A percentile compares a stretch with the other conserved stretches of the same genome.
These are phyloP conservation scores for Pogonomyrmex californicus DNA, from an alignment of 1,140 invertebrate species.

Conservation along the genomic window DNA sequence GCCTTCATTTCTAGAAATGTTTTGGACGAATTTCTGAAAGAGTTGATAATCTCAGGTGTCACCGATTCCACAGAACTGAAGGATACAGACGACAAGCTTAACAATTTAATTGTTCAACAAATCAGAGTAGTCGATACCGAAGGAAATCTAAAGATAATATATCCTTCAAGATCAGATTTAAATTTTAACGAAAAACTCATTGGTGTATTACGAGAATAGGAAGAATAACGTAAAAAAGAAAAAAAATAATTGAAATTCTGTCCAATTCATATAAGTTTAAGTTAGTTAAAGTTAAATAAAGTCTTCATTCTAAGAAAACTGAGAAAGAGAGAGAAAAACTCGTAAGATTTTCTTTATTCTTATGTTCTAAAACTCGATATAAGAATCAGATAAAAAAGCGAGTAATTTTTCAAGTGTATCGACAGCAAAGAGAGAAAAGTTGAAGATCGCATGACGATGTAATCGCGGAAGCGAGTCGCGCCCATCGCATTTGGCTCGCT, in stretches of 20 bases:
- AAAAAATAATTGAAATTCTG: neutral
- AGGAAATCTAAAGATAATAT: conserved; percentile 91
- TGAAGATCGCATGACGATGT: neutral
- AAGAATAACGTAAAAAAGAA: too few relatives aligned
- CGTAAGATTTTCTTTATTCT: neutral
- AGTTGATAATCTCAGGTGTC: conserved; percentile 88
- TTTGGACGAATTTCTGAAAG: conserved; percentile 90
- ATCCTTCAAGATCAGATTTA: conserved; percentile 93
- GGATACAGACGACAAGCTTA: conserved; percentile 52
- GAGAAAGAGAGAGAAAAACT: neutral
- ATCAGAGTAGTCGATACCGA: conserved; percentile 91
- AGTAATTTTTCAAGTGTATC: neutral
- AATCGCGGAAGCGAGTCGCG: neutral
- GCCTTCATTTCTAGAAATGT: conserved; percentile 85
- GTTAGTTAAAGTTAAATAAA: neutral
- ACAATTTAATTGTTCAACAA: conserved; percentile 89
- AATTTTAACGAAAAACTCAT: conserved; percentile 83
- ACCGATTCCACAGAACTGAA: conserved; percentile 79
- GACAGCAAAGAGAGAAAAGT: neutral
- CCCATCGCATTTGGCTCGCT: neutral
- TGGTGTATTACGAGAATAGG: neutral
- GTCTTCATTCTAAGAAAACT: neutral
- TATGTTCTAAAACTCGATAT: neutral
- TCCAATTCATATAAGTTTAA: neutral
- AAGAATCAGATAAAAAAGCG: neutral